These are phyloP conservation scores for Pantherophis alleghaniensis DNA, from an alignment of 2,797 vertebrate species.

Conservation along the genomic window DNA sequence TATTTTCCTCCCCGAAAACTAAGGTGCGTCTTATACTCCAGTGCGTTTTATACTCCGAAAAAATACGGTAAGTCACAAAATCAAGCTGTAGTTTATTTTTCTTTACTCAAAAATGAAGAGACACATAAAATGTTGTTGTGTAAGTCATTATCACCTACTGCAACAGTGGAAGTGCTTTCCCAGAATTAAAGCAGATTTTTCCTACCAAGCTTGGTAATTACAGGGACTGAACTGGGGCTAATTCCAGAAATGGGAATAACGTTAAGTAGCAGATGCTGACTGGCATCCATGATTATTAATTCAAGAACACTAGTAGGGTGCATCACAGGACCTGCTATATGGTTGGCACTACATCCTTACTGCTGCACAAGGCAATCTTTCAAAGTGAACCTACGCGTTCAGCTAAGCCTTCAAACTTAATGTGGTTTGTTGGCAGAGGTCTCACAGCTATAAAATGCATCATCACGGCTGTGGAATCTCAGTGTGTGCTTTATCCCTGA, in stretches of 20 bases:
- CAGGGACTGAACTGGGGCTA: background rate
- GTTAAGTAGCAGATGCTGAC: background rate
- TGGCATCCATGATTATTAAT: background rate
- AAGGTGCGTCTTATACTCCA: too few species aligned
- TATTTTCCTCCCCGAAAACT: too few species aligned
- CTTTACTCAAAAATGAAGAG: background rate
- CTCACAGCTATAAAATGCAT: background rate
- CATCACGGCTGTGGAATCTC: background rate
- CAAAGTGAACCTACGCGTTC: background rate
- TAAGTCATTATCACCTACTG: background rate
- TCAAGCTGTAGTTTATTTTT: background rate
- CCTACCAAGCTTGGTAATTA: background rate
- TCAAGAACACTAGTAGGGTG: background rate
- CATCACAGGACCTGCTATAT: background rate
- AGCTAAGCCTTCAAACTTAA: background rate
- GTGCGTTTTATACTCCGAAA: too few species aligned
- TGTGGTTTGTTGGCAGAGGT: background rate
- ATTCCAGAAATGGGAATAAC: background rate
- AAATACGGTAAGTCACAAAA: background rate
- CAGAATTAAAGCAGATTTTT: background rate
- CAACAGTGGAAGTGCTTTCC: background rate
- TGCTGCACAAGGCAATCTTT: background rate
- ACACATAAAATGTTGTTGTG: background rate
- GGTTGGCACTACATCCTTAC: background rate
- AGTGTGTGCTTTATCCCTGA: background rate